Base-by-base conservation (phyloP, 2,113 vertebrate genomes). In the Phocoena sinus region DNA sequence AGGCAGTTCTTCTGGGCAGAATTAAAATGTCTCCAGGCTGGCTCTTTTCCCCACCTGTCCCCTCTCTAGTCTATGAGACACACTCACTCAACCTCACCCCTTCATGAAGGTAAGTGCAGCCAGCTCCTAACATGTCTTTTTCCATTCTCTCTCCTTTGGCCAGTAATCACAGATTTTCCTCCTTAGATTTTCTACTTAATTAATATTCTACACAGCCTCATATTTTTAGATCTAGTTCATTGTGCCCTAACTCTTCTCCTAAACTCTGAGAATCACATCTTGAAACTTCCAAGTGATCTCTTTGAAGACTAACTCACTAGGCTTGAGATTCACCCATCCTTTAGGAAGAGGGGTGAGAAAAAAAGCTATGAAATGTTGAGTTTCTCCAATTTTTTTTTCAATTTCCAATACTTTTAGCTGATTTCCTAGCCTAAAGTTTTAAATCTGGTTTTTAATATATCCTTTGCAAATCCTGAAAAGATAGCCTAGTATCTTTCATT, bases 171-270 rank as follows among this genome's bases (percentile, higher is more conserved):
- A 13, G 5, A 41, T 20, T 31, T 58, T 76, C 36, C 28, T 68
- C 1, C 73, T 81, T 76, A 60, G 2, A 31, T 73, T 84, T 20
- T 53, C 15, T 15, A 25, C 6, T 53, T 68, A 26, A 33, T 41
- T 86, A 47, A 28, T 50, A 47, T 14, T 81, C 20, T 41, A 20
- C 14, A 62, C 7, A n/a, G 20, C 12, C 33, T 86, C 14, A 9
- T 60, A 20, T 50, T 77, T 91, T 67, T 9, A 33, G 1, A 73
- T 28, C 20, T 63, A 87, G 25, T 41, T 26, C 8, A 36, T 38
- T 77, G 0, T 38, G 12, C 20, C 10, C 25, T 11, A 38, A 5
- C 0, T 9, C 23, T 53, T 8, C 6, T 50, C 38, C 5, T 25
- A 44, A 71, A 47, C 20, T 67, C 28, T 20, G 12, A 67, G 60